phyloP scores from a whole-genome alignment of 2,888 invertebrate genomes.

The Amphiduros pacificus region DNA sequence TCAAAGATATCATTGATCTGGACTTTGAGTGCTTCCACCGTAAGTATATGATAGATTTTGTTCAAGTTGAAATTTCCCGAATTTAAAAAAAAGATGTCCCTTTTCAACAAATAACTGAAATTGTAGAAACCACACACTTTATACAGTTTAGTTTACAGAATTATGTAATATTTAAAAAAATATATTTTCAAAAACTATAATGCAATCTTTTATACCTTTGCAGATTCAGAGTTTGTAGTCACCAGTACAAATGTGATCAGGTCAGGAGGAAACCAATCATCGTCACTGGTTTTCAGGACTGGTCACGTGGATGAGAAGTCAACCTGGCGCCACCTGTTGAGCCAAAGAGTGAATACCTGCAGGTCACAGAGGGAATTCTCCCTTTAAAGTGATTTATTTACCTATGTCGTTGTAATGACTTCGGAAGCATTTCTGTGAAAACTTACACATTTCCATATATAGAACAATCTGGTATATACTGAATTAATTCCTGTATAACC shows the following conservation, averaged over 20 bases:
- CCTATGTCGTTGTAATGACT: too few species aligned
- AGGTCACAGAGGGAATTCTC: constrained; percentile 9
- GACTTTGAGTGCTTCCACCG: constrained; percentile 18
- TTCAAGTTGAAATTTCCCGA: background rate
- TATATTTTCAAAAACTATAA: too few species aligned
- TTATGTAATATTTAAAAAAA: too few species aligned
- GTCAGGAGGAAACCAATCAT: background rate
- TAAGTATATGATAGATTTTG: constrained; percentile 5
- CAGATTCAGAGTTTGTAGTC: too few species aligned
- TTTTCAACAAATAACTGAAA: background rate
- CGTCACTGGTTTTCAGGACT: constrained; percentile 34
- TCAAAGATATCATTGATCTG: constrained; percentile 3
- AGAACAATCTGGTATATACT: too few species aligned
- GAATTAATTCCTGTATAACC: too few species aligned
- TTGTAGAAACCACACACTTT: too few species aligned
- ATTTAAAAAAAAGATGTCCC: background rate
- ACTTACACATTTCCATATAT: too few species aligned
- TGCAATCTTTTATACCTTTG: too few species aligned
- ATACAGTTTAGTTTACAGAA: too few species aligned
- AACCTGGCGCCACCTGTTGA: constrained; percentile 51
- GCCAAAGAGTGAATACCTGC: constrained; percentile 43
- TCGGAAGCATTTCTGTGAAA: too few species aligned
- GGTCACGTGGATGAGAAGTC: constrained; percentile 48
- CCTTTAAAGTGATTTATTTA: too few species aligned
- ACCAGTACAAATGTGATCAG: background rate